phyloP scores from a whole-genome alignment of 2,797 vertebrate genomes.

The Cebuella pygmaea region DNA sequence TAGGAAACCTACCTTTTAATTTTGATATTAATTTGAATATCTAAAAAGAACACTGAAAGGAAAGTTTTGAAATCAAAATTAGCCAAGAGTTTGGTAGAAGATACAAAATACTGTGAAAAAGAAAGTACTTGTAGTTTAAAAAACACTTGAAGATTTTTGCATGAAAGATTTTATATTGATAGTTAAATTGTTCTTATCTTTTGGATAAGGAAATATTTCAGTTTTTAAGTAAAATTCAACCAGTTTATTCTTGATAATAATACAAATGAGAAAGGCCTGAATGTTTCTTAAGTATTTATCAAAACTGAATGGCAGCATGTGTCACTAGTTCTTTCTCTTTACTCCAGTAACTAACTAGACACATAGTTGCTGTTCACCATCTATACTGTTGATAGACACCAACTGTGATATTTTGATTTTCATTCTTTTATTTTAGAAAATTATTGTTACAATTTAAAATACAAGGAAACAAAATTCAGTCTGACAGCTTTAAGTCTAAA shows the following conservation, averaged over 20 bases:
- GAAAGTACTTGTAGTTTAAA: neutral
- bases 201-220: neutral
- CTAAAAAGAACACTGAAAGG: neutral
- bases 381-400: neutral
- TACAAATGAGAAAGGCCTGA: neutral
- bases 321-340: neutral
- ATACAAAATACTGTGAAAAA: neutral
- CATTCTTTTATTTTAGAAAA: neutral
- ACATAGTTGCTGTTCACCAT: fast-evolving
- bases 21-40: slow-evolving; percentile 24
- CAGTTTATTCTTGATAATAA: neutral
- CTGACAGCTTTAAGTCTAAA: neutral
- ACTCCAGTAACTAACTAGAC: neutral
- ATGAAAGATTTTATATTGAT: neutral
- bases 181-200: slow-evolving; percentile 9
- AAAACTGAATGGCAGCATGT: neutral
- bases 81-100: slow-evolving; percentile 9
- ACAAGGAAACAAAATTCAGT: neutral
- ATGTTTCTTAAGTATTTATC: neutral
- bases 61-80: slow-evolving; percentile 27
- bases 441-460: neutral
- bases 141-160: neutral
- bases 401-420: neutral
- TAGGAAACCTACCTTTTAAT: neutral
- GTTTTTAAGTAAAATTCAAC: neutral